phyloP scores from a whole-genome alignment of 2,888 invertebrate species.

The Criorhina ranunculi region DNA sequence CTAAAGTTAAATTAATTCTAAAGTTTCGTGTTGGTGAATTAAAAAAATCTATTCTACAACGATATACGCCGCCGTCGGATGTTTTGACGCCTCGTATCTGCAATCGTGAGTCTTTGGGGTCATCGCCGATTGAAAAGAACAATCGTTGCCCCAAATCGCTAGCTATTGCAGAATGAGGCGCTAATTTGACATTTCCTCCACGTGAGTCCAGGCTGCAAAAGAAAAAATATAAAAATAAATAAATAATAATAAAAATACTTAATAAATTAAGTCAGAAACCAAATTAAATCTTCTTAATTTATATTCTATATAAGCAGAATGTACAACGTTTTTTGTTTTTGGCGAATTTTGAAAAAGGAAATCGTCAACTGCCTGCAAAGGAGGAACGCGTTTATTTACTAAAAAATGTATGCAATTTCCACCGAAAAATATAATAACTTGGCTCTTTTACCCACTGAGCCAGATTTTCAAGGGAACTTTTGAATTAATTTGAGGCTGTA shows the following conservation, averaged over 20 bases:
- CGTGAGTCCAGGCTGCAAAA: constrained; percentile 93
- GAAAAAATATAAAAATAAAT: constrained; percentile 44
- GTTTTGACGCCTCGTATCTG: constrained; percentile 89
- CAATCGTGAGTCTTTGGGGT: constrained; percentile 90
- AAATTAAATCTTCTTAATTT: not conserved
- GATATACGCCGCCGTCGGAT: constrained; percentile 92
- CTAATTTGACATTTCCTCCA: constrained; percentile 88
- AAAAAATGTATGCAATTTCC: constrained; percentile 1
- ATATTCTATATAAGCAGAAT: not conserved
- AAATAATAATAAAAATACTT: constrained; percentile 1
- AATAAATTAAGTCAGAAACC: no score
- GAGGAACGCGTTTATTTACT: constrained; percentile 21
- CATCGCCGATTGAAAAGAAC: constrained; percentile 90
- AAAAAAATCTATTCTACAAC: constrained; percentile 95
- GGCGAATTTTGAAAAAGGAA: no score
- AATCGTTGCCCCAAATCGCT: constrained; percentile 91
- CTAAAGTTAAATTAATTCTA: constrained; percentile 93
- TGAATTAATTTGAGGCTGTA: constrained; percentile 7
- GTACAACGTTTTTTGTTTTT: no score
- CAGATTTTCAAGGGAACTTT: not conserved
- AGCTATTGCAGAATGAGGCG: constrained; percentile 91
- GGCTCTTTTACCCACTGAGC: not conserved
- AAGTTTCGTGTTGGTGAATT: constrained; percentile 95
- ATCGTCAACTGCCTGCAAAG: no score
- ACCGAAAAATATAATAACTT: constrained; percentile 27